phyloP scores from a whole-genome alignment of 2,888 invertebrate genomes.

The Tachina grossa region DNA sequence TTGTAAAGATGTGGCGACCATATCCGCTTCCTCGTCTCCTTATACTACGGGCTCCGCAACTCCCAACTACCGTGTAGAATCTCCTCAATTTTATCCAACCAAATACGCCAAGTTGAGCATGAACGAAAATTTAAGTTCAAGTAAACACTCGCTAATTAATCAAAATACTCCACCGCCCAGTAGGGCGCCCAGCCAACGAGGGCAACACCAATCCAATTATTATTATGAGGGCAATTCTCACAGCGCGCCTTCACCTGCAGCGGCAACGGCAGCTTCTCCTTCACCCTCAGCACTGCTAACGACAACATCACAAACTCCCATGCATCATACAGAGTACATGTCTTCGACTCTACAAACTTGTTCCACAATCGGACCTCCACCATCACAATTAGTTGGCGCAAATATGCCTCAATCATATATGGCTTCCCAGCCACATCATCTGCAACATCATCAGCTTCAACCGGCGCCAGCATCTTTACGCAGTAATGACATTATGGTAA shows the following conservation, averaged over 20 bases:
- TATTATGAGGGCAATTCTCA: slow-evolving; percentile 72
- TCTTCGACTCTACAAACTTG: slow-evolving; percentile 35
- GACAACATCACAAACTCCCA: slow-evolving; percentile 68
- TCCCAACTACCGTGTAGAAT: slow-evolving; percentile 67
- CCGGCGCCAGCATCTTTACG: slow-evolving; percentile 41
- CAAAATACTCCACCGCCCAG: slow-evolving; percentile 73
- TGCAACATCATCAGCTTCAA: slow-evolving; percentile 58
- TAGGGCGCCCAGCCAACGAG: slow-evolving; percentile 64
- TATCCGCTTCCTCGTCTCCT: slow-evolving; percentile 70
- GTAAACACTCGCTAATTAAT: slow-evolving; percentile 63
- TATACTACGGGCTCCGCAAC: slow-evolving; percentile 68
- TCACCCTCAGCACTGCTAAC: slow-evolving; percentile 72
- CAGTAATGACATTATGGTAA: slow-evolving; percentile 56
- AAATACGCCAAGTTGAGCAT: slow-evolving; percentile 76
- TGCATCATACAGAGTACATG: slow-evolving; percentile 69
- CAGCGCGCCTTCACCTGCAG: slow-evolving; percentile 75
- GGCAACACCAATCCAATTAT: slow-evolving; percentile 62
- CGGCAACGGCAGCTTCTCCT: slow-evolving; percentile 77
- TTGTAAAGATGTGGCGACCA: slow-evolving; percentile 71
- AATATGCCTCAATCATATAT: slow-evolving; percentile 59
- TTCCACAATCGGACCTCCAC: slow-evolving; percentile 30
- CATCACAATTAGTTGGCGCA: slow-evolving; percentile 42
- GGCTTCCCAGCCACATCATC: slow-evolving; percentile 48
- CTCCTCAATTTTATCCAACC: slow-evolving; percentile 74
- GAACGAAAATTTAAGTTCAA: slow-evolving; percentile 57